Base-by-base conservation (phyloP, 2,888 invertebrate species). In the Boloria euphrosyne region DNA sequence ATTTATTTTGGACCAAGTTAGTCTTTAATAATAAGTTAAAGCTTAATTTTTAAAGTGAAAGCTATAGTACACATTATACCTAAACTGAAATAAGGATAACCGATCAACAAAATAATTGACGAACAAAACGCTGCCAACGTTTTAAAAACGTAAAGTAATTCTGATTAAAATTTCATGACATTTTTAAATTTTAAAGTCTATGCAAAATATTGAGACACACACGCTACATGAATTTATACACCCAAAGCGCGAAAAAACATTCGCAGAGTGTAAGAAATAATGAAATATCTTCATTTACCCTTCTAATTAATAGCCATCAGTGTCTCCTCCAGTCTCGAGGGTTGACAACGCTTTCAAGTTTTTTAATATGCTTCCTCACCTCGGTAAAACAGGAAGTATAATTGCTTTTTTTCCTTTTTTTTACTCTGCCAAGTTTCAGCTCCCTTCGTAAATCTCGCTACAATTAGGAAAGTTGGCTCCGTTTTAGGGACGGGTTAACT, bases 291-390 rank as follows among this genome's bases (percentile, higher is more conserved):
- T 87, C 85, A 89, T 70, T 70, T 71, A 87, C 90, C 90, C 90
- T 91, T 89, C 89, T 92, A 92, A 92, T 92, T 90, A 92, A 91
- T 91, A 84, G 90, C 87, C 91, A 90, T 91, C 91, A 91, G 85
- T 91, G 91, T 91, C 91, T 91, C 81, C 85, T 78, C 83, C 90
- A 91, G 84, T 86, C 87, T 82, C 80, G 82, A 85, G 86, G 87
- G 86, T 81, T 86, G 87, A 84, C 87, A 86, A 82, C 85, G 86
- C 86, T 87, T 89, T 89, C 87, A 89, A 89, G 88, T 89, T 90
- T 90, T 90, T 90, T 90, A 90, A 89, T 90, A 90, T 89, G 90
- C 89, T 87, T 90, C 87, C 89, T 90, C 90, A 90, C 91, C 91
- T 91, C 84, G 77, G 80, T 81, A 84, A 85, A 90, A 88, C 86